Evolutionary conservation across 1,140 invertebrate genomes (phyloP), one percentile per base, ranked within the genome.

Genomic region (Xylocopa sonorina): DNA sequence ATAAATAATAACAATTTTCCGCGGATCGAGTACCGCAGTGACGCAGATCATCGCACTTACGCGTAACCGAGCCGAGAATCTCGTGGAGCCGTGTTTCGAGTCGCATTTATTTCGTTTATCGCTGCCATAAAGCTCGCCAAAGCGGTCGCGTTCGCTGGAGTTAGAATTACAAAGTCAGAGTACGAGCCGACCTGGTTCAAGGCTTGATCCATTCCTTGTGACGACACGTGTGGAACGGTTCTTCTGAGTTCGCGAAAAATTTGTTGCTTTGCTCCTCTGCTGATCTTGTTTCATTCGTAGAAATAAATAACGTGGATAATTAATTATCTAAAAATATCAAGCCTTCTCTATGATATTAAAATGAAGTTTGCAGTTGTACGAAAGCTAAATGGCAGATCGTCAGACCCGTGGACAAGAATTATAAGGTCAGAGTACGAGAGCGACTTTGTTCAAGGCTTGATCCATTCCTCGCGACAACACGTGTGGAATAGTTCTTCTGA

Each of bases 141-240:
- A n/a, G 5, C 50, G 29, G 67, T 58, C 16, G 24, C 38, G n/a
- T 72, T 74, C 58, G 75, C 46, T 18, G n/a, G 24, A 76, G 27
- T 80, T 83, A 53, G 73, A 73, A 73, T 82, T 78, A 73, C 50
- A 78, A 82, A 83, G 29, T 53, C 29, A 14, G 10, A 46, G 60
- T 82, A 62, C 51, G 41, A 62, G 27, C 51, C n/a, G 21, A 51
- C 46, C 21, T 32, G 18, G 24, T 29, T 29, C 3, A 27, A 50
- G 18, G 62, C 21, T 41, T 41, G 51, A 69, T 71, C 21, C n/a
- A 7, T n/a, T 48, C 34, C 58, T 60, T 29, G 24, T 46, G 58
- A 18, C 27, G 18, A 67, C 27, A 3, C 27, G 32, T 58, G 32
- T 34, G 32, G 41, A 69, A 46, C 10, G 14, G 9, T 18, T 55